Base-by-base conservation (phyloP, 2,888 invertebrate species). In the Bruchidius siliquastri region DNA sequence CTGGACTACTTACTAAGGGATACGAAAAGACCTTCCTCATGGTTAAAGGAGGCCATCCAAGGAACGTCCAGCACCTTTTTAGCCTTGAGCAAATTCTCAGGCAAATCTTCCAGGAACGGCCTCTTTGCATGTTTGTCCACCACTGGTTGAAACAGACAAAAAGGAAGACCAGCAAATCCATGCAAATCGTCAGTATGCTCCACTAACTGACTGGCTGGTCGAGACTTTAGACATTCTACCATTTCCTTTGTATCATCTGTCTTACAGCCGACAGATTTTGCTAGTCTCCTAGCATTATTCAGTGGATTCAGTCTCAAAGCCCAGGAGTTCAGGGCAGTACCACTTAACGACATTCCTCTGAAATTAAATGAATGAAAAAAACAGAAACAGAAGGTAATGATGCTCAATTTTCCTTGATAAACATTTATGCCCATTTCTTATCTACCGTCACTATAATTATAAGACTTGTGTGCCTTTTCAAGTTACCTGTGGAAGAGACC, bases 331-430 rank as follows among this genome's bases (percentile, higher is more conserved):
- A 93, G 86, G 0, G 92, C 90, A 0, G 90, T 88, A 0, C 94
- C 94, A 79, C 94, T 94, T 81, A 90, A 88, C 0, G 93, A 92
- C 68, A 91, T 90, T 18, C 92, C 93, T 30, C 89, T 86, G 26
- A 26, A 26, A 26, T n/a, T n/a, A n/a, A n/a, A n/a, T n/a, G n/a
- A n/a, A n/a, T n/a, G n/a, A n/a, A n/a, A n/a, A n/a, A n/a, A n/a
- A n/a, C n/a, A n/a, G n/a, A n/a, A n/a, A n/a, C n/a, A n/a, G n/a
- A n/a, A n/a, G n/a, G n/a, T n/a, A n/a, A n/a, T n/a, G n/a, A n/a
- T n/a, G n/a, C n/a, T n/a, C n/a, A n/a, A n/a, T n/a, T n/a, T n/a
- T n/a, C n/a, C n/a, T n/a, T n/a, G n/a, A n/a, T n/a, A n/a, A n/a
- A n/a, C n/a, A n/a, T n/a, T n/a, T n/a, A n/a, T n/a, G n/a, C n/a